Evolutionary conservation across 1,140 invertebrate genomes (phyloP).

Genomic region (Drosophila pallidifrons): DNA sequence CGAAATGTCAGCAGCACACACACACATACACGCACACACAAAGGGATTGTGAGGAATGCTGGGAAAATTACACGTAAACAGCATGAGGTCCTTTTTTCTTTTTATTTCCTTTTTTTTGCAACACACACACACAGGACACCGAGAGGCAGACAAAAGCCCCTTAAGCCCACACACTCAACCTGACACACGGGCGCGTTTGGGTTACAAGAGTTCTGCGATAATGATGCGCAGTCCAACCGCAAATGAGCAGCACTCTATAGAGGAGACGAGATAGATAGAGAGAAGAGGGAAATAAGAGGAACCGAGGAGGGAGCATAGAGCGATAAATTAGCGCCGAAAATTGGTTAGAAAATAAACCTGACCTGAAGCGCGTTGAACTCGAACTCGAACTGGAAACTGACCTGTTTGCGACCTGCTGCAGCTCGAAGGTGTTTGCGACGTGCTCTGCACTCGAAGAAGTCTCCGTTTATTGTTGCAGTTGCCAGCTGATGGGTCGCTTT

Average conservation of each 20-base stretch:
- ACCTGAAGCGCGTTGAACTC: conserved; percentile 40
- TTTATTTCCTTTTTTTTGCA: conserved; percentile 49
- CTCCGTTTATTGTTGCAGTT: not conserved
- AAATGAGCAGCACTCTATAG: conserved; percentile 63
- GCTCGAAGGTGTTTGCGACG: conserved; percentile 35
- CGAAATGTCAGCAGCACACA: conserved; percentile 68
- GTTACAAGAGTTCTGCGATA: conserved; percentile 38
- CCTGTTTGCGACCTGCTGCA: conserved; percentile 16
- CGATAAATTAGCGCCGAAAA: conserved; percentile 59
- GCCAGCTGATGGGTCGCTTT: conserved; percentile 46
- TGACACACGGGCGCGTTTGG: conserved; percentile 16
- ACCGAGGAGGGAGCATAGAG: not conserved
- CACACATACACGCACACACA: conserved; percentile 26
- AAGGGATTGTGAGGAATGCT: conserved; percentile 39
- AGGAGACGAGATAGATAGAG: conserved; percentile 3
- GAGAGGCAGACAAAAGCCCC: conserved; percentile 47
- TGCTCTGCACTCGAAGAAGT: conserved; percentile 11
- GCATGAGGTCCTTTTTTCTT: conserved; percentile 60
- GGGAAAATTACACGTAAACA: conserved; percentile 79
- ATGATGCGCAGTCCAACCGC: conserved; percentile 69
- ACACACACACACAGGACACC: conserved; percentile 45
- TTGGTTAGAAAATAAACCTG: conserved; percentile 59
- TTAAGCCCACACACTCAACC: conserved; percentile 62
- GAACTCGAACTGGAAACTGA: conserved; percentile 13
- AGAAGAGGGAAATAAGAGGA: not conserved